Base-by-base conservation (phyloP, 2,113 vertebrate species). In the Otus sunia region DNA sequence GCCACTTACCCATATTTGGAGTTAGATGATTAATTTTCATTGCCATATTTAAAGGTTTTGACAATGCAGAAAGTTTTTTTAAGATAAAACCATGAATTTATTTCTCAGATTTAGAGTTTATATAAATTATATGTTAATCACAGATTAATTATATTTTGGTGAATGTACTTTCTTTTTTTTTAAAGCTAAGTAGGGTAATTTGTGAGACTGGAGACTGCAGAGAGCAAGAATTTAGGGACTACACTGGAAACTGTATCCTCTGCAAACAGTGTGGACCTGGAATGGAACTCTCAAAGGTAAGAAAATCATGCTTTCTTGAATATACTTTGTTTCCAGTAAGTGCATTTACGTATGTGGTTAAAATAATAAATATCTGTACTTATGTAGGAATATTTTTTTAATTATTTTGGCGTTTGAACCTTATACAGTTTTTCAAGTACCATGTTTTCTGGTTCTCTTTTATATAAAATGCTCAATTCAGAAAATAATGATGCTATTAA, bases 211-310 rank as follows among this genome's bases (percentile, higher is more conserved):
- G 98, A 96, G 99, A 99, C 94, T 99, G 99, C 94, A 98, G 99
- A 92, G 99, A 99, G 17, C 99, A 99, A 92, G 99, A 99, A 97
- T 99, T 98, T 98, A 98, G 98, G 96, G 99, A 99, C 90, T 97
- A 94, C 22, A 88, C 97, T 93, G 99, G 99, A 95, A 99, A 97
- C 52, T 99, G 99, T 90, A 92, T 98, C 79, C 98, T 98, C 75
- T 99, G 99, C 97, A 98, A 97, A 91, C 99, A 99, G 69, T 99
- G 99, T 84, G 99, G 99, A n/a, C 99, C 99, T 14, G 99, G 99
- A 95, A 99, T 99, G 98, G 99, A 99, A 85, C 97, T 99, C 34
- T 99, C 99, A 80, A 99, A 99, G 99, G 99, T 99, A 97, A 64
- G 15, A 16, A 55, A 39, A 30, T 30, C 16, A 37, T 15, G 5